phyloP scores from a whole-genome alignment of 2,113 vertebrate species.

The Capreolus pygargus region DNA sequence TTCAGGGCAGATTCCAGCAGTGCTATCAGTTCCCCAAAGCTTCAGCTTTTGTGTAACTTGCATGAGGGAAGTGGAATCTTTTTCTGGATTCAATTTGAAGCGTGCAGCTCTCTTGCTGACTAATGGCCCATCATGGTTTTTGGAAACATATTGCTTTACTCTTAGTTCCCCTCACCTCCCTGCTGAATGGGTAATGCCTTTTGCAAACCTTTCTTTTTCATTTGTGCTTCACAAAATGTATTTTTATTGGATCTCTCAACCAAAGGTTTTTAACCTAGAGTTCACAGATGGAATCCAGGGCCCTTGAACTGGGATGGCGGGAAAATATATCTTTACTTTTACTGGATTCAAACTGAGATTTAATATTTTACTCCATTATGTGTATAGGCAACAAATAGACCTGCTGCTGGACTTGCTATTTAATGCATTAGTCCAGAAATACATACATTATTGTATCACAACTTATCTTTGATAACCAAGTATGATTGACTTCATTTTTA shows the following conservation, averaged over 20 bases:
- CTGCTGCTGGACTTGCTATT: background rate
- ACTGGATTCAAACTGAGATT: background rate
- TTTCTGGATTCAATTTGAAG: background rate
- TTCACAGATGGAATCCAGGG: background rate
- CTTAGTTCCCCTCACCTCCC: background rate
- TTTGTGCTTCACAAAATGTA: background rate
- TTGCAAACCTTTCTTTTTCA: conserved; percentile 15
- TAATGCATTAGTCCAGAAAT: background rate
- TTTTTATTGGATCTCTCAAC: conserved; percentile 11
- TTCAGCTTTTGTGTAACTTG: background rate
- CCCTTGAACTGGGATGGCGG: background rate
- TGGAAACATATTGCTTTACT: background rate
- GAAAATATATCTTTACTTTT: background rate
- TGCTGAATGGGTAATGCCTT: background rate
- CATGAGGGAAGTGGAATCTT: background rate
- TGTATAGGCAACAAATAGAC: background rate
- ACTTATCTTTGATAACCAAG: background rate
- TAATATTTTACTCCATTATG: background rate
- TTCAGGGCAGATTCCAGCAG: background rate
- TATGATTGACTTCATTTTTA: background rate
- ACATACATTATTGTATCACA: background rate
- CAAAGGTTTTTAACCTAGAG: background rate
- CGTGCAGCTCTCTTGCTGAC: background rate
- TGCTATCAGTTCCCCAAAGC: background rate
- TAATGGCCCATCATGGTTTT: background rate